phyloP scores from a whole-genome alignment of 1,140 invertebrate genomes.

The Apis cerana region DNA sequence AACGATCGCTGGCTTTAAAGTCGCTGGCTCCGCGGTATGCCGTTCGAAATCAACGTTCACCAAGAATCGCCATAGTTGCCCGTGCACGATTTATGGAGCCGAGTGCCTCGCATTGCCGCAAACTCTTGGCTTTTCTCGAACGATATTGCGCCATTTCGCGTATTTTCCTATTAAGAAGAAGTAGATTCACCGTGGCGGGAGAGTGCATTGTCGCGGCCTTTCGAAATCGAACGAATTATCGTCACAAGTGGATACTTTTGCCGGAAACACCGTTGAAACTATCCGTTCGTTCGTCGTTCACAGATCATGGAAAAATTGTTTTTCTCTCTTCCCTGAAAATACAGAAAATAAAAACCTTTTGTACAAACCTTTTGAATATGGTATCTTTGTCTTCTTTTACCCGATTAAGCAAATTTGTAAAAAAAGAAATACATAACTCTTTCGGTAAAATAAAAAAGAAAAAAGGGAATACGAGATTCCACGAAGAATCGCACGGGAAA shows the following conservation, averaged over 20 bases:
- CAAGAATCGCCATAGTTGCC: neutral
- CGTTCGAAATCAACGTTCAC: conserved; percentile 7
- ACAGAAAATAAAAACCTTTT: no score
- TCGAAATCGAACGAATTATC: neutral
- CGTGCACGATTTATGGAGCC: neutral
- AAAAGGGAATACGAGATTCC: neutral
- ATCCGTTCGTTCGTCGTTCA: neutral
- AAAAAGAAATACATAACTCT: no score
- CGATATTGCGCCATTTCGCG: neutral
- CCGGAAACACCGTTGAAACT: neutral
- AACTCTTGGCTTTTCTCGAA: neutral
- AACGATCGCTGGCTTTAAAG: conserved; percentile 14
- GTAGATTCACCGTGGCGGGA: neutral
- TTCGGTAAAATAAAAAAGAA: neutral
- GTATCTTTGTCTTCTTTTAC: no score
- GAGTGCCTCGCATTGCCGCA: neutral
- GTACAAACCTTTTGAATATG: no score
- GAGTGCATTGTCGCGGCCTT: neutral
- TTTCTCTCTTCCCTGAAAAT: no score
- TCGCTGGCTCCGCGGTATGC: conserved; percentile 14
- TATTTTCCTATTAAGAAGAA: neutral
- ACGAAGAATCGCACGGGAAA: neutral
- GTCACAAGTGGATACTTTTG: neutral
- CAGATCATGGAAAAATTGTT: no score
- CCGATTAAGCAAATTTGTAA: no score